Evolutionary conservation across 2,888 invertebrate genomes (phyloP).

Genomic region (Amblyjoppa proteus): DNA sequence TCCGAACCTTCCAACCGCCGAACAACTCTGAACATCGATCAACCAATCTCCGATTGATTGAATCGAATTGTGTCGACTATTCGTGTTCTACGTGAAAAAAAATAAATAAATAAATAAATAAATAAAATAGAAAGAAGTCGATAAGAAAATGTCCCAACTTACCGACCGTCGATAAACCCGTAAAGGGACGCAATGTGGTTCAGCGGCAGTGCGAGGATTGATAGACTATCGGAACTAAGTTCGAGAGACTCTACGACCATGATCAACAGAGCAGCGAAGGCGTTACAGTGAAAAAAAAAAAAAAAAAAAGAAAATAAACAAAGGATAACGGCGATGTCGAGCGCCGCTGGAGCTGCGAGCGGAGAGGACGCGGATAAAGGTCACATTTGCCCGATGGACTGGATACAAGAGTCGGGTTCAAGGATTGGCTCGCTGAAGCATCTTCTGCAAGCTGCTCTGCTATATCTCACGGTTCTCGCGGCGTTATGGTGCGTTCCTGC

Average conservation of each 20-base stretch:
- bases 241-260: too few species aligned
- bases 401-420: constrained; percentile 73
- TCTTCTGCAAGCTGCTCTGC: constrained; percentile 77
- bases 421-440: constrained; percentile 74
- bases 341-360: not conserved
- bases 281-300: not conserved
- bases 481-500: constrained; percentile 79
- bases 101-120: too few species aligned
- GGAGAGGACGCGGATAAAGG: constrained; percentile 20
- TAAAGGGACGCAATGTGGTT: too few species aligned
- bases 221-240: too few species aligned
- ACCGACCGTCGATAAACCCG: too few species aligned
- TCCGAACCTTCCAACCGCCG: not conserved
- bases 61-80: not conserved
- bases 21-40: not conserved
- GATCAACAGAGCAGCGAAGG: too few species aligned
- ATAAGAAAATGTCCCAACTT: not conserved
- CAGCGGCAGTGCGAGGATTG: too few species aligned
- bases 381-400: constrained; percentile 74
- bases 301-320: not conserved
- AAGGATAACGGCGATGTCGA: not conserved
- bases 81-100: not conserved
- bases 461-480: constrained; percentile 78
- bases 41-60: not conserved
- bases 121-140: not conserved